Evolutionary conservation across 2,888 invertebrate genomes (phyloP).

Genomic region (Darwinula stevensoni): DNA sequence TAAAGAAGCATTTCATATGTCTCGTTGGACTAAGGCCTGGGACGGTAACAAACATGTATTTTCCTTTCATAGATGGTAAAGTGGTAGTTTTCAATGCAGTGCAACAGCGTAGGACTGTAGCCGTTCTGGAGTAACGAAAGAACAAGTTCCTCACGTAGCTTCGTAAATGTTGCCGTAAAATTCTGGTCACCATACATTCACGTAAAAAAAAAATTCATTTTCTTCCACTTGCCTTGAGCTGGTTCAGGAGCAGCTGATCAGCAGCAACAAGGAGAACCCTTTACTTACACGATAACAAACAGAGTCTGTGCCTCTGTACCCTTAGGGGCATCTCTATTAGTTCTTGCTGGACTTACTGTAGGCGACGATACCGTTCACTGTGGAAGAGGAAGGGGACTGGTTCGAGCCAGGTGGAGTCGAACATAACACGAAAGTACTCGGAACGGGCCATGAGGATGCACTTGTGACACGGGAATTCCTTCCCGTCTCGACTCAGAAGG

Average conservation of each 20-base stretch:
- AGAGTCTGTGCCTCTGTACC: conserved; percentile 33
- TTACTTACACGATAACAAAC: conserved; percentile 40
- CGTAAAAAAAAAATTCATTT: no score
- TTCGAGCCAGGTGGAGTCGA: conserved; percentile 20
- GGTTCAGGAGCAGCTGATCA: conserved; percentile 42
- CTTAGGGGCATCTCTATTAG: conserved; percentile 25
- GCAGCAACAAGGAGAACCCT: conserved; percentile 44
- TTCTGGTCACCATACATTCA: no score
- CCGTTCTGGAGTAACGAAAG: no score
- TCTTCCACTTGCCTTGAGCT: conserved; percentile 37
- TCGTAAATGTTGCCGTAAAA: no score
- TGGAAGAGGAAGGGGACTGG: conserved; percentile 25
- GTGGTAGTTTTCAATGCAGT: no score
- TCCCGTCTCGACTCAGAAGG: conserved; percentile 22
- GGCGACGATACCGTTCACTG: conserved; percentile 29
- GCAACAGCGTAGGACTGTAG: no score
- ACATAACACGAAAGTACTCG: conserved; percentile 65
- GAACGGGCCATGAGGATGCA: conserved; percentile 46
- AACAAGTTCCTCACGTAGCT: no score
- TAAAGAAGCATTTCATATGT: no score
- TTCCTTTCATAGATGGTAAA: no score
- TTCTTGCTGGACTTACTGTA: conserved; percentile 47
- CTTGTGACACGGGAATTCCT: conserved; percentile 34
- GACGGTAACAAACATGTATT: no score
- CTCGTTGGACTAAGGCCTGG: no score